These are phyloP conservation scores for Camponotus pennsylvanicus DNA, from an alignment of 1,140 invertebrate species.

Conservation along the genomic window DNA sequence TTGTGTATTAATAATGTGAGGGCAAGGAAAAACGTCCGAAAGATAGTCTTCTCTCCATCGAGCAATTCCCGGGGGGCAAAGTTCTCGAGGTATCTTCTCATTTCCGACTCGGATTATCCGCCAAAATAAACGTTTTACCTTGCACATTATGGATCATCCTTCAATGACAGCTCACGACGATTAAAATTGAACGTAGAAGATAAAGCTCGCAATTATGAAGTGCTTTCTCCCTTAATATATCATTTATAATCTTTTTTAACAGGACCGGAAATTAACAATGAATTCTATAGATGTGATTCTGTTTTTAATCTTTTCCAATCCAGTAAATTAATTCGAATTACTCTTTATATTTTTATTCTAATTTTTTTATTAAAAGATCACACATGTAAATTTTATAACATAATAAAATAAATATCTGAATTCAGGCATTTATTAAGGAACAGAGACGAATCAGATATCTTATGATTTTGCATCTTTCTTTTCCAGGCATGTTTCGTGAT, in stretches of 20 bases:
- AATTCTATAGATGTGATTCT: conserved; percentile 22
- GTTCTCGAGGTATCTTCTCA: conserved; percentile 53
- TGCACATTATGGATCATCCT: conserved; percentile 60
- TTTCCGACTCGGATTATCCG: conserved; percentile 68
- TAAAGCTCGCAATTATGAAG: conserved; percentile 47
- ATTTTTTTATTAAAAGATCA: neutral
- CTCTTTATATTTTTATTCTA: neutral
- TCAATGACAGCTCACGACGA: conserved; percentile 30
- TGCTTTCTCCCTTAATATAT: conserved; percentile 19
- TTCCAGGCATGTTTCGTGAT: neutral
- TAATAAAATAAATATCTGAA: neutral
- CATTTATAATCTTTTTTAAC: conserved; percentile 27
- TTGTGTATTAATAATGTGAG: conserved; percentile 69
- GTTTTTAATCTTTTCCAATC: neutral
- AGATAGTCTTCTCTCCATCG: conserved; percentile 18
- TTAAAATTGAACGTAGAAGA: conserved; percentile 49
- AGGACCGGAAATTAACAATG: conserved; percentile 31
- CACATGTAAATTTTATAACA: neutral
- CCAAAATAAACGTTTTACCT: conserved; percentile 66
- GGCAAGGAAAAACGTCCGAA: neutral
- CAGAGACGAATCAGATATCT: neutral
- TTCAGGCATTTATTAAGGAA: conserved; percentile 7
- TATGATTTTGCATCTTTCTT: neutral
- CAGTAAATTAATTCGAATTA: neutral
- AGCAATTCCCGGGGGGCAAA: neutral